Base-by-base conservation (phyloP, 2,797 vertebrate species). In the Darevskia mixta region DNA sequence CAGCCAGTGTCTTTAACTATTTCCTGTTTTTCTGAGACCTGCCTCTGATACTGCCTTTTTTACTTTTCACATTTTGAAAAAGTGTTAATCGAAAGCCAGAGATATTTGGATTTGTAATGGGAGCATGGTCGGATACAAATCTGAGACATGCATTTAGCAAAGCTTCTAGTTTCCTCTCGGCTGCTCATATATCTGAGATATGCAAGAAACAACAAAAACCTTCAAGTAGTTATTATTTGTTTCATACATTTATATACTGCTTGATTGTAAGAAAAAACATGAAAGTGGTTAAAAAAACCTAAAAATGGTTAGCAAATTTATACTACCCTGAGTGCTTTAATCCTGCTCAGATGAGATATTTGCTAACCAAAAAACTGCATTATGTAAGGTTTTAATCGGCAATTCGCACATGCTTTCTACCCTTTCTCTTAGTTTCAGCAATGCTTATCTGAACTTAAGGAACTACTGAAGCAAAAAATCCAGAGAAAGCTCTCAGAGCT, bases 401-500 rank as follows among this genome's bases (percentile, higher is more conserved):
- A 85, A 7, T 43, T 55, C 27, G 25, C 11, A 76, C 76, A 25
- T 58, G 61, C 67, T 86, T 29, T 35, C 27, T 77, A 29, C 29
- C 35, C 66, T 78, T 1, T 73, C 2, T 73, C 2, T 0, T 92
- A 99, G 99, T 94, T 96, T 45, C 93, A 86, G 84, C 95, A 96
- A 81, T 99, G 98, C 95, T 93, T 98, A 86, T 84, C 77, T 3
- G 98, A 99, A 95, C 94, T 97, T 10, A 90, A 94, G 1, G 84
- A 27, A 0, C 88, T 98, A 88, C 83, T 98, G 89, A 96, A 91
- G 83, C 96, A 89, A 88, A 93, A 97, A 88, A 92, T 97, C 93
- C 95, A 81, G 90, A 88, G 82, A 79, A 97, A 97, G 79, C 93
- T 96, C 90, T 92, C 87, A 69, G 92, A 93, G 73, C 86, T 97